phyloP scores from a whole-genome alignment of 1,140 invertebrate genomes.

The Apis dorsata region DNA sequence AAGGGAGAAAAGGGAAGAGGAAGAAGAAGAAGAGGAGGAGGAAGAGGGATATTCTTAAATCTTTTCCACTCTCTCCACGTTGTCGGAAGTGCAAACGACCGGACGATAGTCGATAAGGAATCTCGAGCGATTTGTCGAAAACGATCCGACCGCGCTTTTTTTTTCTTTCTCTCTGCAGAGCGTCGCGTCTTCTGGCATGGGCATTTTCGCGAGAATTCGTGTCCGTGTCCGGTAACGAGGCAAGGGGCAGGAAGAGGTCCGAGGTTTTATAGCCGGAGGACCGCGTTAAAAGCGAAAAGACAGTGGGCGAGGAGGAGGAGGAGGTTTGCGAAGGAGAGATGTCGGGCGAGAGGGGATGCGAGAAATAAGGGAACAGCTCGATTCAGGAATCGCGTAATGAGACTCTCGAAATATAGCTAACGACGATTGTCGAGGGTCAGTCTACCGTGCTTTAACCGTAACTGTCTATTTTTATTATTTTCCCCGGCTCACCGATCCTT shows the following conservation, averaged over 20 bases:
- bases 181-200: constrained; percentile 33
- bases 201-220: constrained; percentile 40
- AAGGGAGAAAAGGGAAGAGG: neutral
- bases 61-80: constrained; percentile 8
- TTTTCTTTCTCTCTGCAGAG: neutral
- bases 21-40: neutral
- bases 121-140: constrained; percentile 35
- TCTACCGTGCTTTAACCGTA: constrained; percentile 77
- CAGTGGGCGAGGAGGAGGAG: neutral
- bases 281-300: constrained; percentile 54
- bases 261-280: constrained; percentile 74
- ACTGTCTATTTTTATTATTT: constrained; percentile 78
- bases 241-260: constrained; percentile 69
- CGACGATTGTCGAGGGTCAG: constrained; percentile 78
- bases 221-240: constrained; percentile 65
- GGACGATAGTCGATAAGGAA: constrained; percentile 47
- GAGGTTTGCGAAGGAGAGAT: neutral
- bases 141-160: constrained; percentile 19
- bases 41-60: neutral
- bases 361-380: constrained; percentile 69
- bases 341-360: constrained; percentile 20
- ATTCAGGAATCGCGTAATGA: constrained; percentile 75
- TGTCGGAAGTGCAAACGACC: constrained; percentile 38
- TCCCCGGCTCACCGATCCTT: constrained; percentile 43
- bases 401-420: constrained; percentile 76